Evolutionary conservation across 2,113 vertebrate genomes (phyloP), one percentile per base, ranked within the genome.

Genomic region (Lepus europaeus): DNA sequence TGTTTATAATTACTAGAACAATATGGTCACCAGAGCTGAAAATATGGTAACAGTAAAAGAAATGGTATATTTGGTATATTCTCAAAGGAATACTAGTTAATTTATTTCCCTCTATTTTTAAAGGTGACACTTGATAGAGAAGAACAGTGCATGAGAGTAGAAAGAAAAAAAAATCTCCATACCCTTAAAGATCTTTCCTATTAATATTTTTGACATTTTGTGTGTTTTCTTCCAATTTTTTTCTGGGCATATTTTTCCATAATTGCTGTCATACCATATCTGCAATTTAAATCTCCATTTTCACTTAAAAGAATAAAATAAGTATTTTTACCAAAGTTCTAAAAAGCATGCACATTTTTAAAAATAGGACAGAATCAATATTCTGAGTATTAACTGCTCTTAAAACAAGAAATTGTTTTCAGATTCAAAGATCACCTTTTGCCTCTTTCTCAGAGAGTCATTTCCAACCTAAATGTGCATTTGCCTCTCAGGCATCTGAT

Each of bases 401-500:
- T 36, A 53, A 93, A 74, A 81, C 31, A 93, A 94, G n/a, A 66
- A 61, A 84, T 78, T 94, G 66, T 92, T 93, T 95, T 95, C 95
- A 83, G 61, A 95, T 94, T 96, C 93, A 96, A 97, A 95, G 80
- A 98, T 97, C 97, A 0, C 1, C 96, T 95, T 96, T 91, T 97
- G 92, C 96, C 95, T 91, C 97, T 77, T 97, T 95, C 87, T 94
- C 93, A 66, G 51, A 73, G 92, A 91, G 91, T 77, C 66, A 78
- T 93, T 98, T 98, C 96, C 91, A 97, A 96, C 96, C 97, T 87
- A 90, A 97, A 83, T 39, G 89, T 87, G 96, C 96, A 97, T 97
- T 98, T 98, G 98, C 97, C 93, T 98, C 97, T 96, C 96, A 97
- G 97, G 97, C 95, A 97, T 98, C 96, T 96, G 98, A 97, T 98